Base-by-base conservation (phyloP, 2,797 vertebrate species). In the Acrocephalus scirpaceus region DNA sequence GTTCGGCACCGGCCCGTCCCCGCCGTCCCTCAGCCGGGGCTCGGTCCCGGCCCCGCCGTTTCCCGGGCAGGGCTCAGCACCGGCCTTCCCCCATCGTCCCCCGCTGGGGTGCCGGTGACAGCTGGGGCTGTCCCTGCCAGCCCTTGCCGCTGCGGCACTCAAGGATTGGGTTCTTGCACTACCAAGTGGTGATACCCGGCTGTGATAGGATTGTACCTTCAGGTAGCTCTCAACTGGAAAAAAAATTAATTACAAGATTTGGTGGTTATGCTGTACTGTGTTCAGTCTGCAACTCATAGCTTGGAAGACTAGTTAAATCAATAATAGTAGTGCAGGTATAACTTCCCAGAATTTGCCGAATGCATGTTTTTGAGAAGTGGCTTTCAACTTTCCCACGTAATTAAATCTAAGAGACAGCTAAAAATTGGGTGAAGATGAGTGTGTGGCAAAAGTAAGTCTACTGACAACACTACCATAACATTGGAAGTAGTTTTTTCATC, bases 181-280 rank as follows among this genome's bases (percentile, higher is more conserved):
- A 1, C 9, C 22, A 0, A 14, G 42, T 34, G 4, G 34, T 2
- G 48, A 2, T 4, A 2, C 7, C 17, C 2, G 15, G 7, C 40
- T 13, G 34, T 10, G 54, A 19, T 13, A 13, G 14, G 17, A 12
- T 27, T 10, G 7, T 48, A 7, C 44, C 10, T 73, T 64, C 48
- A 21, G 3, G 12, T 26, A 16, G 7, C 36, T 45, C 21, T 40
- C 38, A 19, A 10, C 11, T 26, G 25, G 18, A 10, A 57, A 32
- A 67, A 10, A 57, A 32, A 67, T 34, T n/a, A 4, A 11, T 20
- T 7, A 0, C 34, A 15, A 10, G 12, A 6, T 50, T 0, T 11
- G 10, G 44, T 11, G 44, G 25, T 30, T 73, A 1, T 8, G 30
- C 25, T 25, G 0, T 44, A 27, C 30, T 47, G 47, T 29, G 30